Base-by-base conservation (phyloP, 1,140 invertebrate species). In the Lycorma delicatula region DNA sequence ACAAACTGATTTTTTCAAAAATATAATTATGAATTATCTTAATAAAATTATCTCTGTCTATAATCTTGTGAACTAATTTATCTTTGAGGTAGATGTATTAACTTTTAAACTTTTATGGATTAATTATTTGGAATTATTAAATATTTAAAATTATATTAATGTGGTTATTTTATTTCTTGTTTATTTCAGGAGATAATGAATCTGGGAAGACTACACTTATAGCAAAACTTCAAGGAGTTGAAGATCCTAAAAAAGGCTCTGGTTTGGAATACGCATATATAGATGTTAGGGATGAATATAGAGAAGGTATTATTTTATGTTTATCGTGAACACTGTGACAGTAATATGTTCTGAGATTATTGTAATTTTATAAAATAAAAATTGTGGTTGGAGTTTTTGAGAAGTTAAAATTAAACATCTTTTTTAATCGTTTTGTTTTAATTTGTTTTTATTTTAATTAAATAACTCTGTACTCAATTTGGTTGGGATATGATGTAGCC, bases 241-340 rank as follows among this genome's bases (percentile, higher is more conserved):
- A 97, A 68, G 91, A 97, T 74, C 93, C 93, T 2, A 97, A 93
- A 73, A 97, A 97, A 77, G 96, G 95, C 36, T 93, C 92, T 41
- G 96, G 95, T 6, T 77, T 99, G 59, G 97, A 99, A 77, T 99
- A 98, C 75, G 93, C 94, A 56, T 98, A 97, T 70, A 92, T 99
- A 69, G 92, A 97, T 77, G 93, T 99, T 54, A 84, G 95, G 71
- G 96, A 98, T 80, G 96, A 99, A 77, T 98, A 98, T 72, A 83
- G 94, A 79, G 96, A 98, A 81, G 93, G 93, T 95, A 76, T 77
- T 80, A 36, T n/a, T n/a, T n/a, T n/a, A n/a, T n/a, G n/a, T n/a
- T n/a, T n/a, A n/a, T n/a, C n/a, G n/a, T n/a, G n/a, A n/a, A n/a
- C n/a, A n/a, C n/a, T n/a, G n/a, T n/a, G n/a, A n/a, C n/a, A n/a